Conservation (phyloP, 1,140 invertebrate genomes). For the Tetramorium simillimum region DNA sequence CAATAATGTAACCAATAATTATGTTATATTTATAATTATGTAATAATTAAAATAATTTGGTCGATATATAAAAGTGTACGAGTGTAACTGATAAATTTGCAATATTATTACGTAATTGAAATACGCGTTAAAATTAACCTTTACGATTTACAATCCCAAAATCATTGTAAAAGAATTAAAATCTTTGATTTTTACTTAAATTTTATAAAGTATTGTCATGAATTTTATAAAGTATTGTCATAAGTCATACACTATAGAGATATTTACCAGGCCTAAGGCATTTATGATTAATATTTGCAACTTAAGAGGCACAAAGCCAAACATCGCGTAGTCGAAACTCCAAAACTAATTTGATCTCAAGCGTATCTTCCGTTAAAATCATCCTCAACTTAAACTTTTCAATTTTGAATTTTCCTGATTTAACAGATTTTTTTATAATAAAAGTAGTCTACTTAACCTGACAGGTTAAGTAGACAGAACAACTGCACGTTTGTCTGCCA, state of each 20-base stretch:
- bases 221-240: background rate
- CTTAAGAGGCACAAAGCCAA: background rate
- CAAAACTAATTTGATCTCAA: background rate
- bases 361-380: slow-evolving; percentile 10
- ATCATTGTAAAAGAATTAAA: background rate
- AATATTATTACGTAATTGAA: background rate
- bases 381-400: slow-evolving; percentile 19
- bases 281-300: slow-evolving; percentile 29
- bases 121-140: slow-evolving; percentile 4
- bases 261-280: slow-evolving; percentile 21
- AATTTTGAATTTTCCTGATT: slow-evolving; percentile 33
- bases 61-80: background rate
- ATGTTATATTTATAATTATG: background rate
- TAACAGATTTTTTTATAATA: background rate
- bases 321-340: slow-evolving; percentile 4
- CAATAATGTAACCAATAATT: background rate
- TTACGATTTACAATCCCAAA: background rate
- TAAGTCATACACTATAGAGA: background rate
- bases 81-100: background rate
- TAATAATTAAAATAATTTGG: background rate
- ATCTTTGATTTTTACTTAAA: background rate
- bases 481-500: slow-evolving; percentile 26
- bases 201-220: background rate
- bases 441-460: slow-evolving; percentile 33
- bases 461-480: slow-evolving; percentile 55